Percentiles rank a stretch among this genome's conserved stretches.
Evolutionary conservation across 1,140 invertebrate species (phyloP).

Genomic region (Patella vulgata): DNA sequence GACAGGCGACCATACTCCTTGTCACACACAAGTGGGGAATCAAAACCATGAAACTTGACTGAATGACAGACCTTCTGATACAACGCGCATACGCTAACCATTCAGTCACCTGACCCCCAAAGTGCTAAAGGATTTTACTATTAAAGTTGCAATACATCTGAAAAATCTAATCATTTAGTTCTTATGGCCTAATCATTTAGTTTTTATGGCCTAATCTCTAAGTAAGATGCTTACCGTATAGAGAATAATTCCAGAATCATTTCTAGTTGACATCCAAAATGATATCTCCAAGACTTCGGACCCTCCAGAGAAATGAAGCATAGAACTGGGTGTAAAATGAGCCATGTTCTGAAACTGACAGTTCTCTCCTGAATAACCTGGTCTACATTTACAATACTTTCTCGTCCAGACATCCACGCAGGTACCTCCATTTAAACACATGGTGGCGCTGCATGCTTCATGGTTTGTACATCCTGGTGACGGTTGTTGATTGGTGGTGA

Average conservation of each 20-base stretch:
- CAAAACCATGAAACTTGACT: too few relatives aligned
- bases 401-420: constrained; percentile 49
- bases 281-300: constrained; percentile 29
- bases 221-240: constrained; percentile 49
- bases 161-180: too few relatives aligned
- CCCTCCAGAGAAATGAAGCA: constrained; percentile 44
- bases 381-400: constrained; percentile 36
- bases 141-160: too few relatives aligned
- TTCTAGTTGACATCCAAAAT: constrained; percentile 29
- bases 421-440: constrained; percentile 44
- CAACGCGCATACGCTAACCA: too few relatives aligned
- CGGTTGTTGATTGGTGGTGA: not conserved
- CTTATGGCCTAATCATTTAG: too few relatives aligned
- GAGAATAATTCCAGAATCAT: constrained; percentile 39
- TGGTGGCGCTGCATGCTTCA: constrained; percentile 25
- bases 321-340: constrained; percentile 33
- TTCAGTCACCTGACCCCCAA: too few relatives aligned
- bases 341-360: constrained; percentile 43
- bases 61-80: too few relatives aligned
- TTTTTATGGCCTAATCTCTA: too few relatives aligned
- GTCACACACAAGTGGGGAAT: too few relatives aligned
- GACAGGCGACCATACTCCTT: too few relatives aligned
- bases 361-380: constrained; percentile 38
- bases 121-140: too few relatives aligned
- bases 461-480: constrained; percentile 37